These are phyloP conservation scores for Porites australiensis DNA, from an alignment of 64 coral and sea anemone genomes.

Conservation along the genomic window DNA sequence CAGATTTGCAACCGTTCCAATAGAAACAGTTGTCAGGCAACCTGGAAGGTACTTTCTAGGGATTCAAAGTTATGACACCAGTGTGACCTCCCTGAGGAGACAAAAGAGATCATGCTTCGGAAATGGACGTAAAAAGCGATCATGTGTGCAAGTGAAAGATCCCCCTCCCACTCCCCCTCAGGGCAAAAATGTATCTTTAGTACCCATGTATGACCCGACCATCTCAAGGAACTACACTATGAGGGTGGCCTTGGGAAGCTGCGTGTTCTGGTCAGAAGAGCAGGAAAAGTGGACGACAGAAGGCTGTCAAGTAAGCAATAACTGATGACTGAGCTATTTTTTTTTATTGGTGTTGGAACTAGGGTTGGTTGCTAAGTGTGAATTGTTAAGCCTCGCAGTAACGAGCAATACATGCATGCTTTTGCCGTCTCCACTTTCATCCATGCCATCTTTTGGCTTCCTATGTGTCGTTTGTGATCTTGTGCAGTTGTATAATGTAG, in stretches of 20 bases:
- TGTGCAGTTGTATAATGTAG: too few species aligned
- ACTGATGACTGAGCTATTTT: too few species aligned
- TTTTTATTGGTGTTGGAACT: too few species aligned
- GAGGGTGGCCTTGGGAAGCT: conserved; percentile 37
- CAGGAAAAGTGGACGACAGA: conserved; percentile 39
- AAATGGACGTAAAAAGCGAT: conserved; percentile 54
- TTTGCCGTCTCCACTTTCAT: too few species aligned
- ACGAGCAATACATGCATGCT: too few species aligned
- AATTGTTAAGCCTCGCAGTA: too few species aligned
- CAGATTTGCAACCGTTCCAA: neutral
- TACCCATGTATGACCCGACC: conserved; percentile 60
- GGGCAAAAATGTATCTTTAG: conserved; percentile 6
- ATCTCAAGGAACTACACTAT: conserved; percentile 53
- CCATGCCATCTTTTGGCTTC: too few species aligned
- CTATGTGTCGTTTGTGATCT: too few species aligned
- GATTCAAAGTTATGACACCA: neutral
- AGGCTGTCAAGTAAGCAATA: conserved; percentile 66
- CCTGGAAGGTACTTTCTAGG: conserved; percentile 35
- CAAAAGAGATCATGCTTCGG: conserved; percentile 77
- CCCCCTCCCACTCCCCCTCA: conserved; percentile 38
- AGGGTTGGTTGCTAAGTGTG: too few species aligned
- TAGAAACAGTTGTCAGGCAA: neutral
- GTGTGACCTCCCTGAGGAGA: neutral
- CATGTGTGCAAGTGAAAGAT: conserved; percentile 78
- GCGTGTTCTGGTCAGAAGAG: conserved; percentile 45